Conservation (phyloP, 2,888 invertebrate species). For the Taphrorychus bicolor region DNA sequence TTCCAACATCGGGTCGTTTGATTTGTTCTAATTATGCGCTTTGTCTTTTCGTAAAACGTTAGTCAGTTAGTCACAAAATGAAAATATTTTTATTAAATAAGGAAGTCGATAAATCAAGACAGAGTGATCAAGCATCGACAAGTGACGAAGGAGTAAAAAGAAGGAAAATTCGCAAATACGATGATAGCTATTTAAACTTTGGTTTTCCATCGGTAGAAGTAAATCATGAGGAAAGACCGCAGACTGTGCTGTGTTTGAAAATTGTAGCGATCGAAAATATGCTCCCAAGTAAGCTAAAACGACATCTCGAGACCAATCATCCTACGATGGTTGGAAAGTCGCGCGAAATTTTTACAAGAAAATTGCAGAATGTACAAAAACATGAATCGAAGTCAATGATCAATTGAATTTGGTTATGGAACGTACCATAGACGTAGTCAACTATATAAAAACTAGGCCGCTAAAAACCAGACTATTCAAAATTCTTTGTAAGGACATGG, state of each 20-base stretch:
- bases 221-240: conserved; percentile 11
- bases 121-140: neutral
- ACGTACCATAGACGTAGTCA: conserved; percentile 36
- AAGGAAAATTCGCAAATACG: no score
- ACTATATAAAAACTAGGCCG: no score
- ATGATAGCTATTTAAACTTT: conserved; percentile 16
- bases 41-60: no score
- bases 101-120: no score
- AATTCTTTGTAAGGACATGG: no score
- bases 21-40: no score
- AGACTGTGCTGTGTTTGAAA: conserved; percentile 9
- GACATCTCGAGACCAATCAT: conserved; percentile 12
- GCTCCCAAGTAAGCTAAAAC: conserved; percentile 5
- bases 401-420: conserved; percentile 22
- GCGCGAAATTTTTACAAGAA: conserved; percentile 6
- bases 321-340: conserved; percentile 11
- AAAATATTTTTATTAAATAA: no score
- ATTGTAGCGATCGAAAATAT: conserved; percentile 8
- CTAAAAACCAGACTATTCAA: no score
- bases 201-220: conserved; percentile 16
- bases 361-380: conserved; percentile 17
- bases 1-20: no score
- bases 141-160: no score
- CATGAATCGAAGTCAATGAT: conserved; percentile 17
- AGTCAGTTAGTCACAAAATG: no score